Conservation (phyloP, 2,113 vertebrate species). For the Actenoides hombroni region DNA sequence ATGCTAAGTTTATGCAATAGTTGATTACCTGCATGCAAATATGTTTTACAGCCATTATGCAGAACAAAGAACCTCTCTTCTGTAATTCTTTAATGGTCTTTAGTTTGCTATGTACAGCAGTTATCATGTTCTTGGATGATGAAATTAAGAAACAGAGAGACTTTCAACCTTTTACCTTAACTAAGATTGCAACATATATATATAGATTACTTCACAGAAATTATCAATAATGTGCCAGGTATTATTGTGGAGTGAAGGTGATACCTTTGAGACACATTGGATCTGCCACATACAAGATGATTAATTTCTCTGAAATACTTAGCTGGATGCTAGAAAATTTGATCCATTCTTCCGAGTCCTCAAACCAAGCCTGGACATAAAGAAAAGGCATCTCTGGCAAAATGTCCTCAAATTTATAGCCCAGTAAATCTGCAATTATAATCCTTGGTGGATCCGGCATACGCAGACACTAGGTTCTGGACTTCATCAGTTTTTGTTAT, state of each 20-base stretch:
- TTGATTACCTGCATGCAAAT: background rate
- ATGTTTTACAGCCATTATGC: background rate
- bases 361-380: background rate
- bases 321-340: background rate
- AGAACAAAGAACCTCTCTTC: background rate
- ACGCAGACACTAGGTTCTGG: background rate
- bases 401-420: background rate
- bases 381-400: background rate
- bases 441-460: background rate
- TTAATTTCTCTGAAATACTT: background rate
- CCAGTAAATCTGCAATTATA: background rate
- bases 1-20: background rate
- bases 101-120: background rate
- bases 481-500: background rate
- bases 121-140: background rate
- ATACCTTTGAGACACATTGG: background rate
- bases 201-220: background rate
- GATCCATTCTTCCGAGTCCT: background rate
- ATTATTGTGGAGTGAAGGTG: background rate
- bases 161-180: background rate
- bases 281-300: background rate
- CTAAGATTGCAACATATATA: background rate
- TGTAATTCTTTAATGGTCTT: background rate
- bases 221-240: background rate
- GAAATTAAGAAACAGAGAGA: background rate